Evolutionary conservation across 2,888 invertebrate genomes (phyloP).

Genomic region (Calliopum simillimum): DNA sequence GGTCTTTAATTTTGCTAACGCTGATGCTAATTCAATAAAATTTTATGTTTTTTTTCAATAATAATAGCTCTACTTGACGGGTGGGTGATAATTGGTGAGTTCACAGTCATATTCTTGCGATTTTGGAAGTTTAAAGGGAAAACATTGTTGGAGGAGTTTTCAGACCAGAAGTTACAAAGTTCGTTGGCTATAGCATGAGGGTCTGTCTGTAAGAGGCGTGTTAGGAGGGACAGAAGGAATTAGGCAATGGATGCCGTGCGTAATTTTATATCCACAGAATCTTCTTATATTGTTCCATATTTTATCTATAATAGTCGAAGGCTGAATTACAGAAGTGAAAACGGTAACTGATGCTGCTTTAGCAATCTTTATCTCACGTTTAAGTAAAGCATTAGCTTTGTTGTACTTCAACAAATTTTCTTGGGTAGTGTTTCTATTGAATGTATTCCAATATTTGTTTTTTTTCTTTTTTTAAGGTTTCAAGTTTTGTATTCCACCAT

Average conservation of each 20-base stretch:
- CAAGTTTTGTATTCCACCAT: constrained; percentile 29
- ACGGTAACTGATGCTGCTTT: constrained; percentile 16
- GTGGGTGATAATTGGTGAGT: not conserved
- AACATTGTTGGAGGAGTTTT: not conserved
- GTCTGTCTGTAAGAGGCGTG: no score
- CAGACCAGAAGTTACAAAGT: constrained; percentile 12
- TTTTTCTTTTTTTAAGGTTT: constrained; percentile 26
- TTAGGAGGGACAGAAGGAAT: no score
- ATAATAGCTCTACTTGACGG: not conserved
- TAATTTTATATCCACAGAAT: constrained; percentile 22
- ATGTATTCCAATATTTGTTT: constrained; percentile 19
- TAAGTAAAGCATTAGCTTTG: constrained; percentile 26
- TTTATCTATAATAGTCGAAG: constrained; percentile 22
- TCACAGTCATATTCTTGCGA: not conserved
- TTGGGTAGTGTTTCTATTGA: constrained; percentile 21
- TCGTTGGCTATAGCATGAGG: not conserved
- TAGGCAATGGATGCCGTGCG: constrained; percentile 24
- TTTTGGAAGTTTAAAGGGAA: not conserved
- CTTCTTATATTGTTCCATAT: constrained; percentile 31
- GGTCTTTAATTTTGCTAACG: not conserved
- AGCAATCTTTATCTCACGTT: constrained; percentile 27
- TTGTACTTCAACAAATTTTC: constrained; percentile 28
- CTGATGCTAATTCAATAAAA: not conserved
- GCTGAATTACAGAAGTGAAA: constrained; percentile 32
- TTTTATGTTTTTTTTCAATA: not conserved